A percentile compares a stretch with the other conserved stretches of the same genome.
Conservation (phyloP, 2,797 vertebrate genomes). For the Capromys pilorides region DNA sequence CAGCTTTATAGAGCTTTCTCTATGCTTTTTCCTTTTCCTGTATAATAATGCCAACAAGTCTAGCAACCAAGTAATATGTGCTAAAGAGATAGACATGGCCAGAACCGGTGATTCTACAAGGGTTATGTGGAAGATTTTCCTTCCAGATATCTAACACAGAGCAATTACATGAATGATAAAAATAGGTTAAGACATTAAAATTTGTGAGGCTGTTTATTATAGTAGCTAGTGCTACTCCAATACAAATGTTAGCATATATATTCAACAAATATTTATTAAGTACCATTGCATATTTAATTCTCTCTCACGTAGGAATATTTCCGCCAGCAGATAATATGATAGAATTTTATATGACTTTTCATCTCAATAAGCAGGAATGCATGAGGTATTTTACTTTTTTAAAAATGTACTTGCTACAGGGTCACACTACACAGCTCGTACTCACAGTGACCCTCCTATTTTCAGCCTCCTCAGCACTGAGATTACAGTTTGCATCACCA, state of each 20-base stretch:
- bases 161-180: not conserved
- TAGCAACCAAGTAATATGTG: not conserved
- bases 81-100: not conserved
- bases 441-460: too few relatives aligned
- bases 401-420: too few relatives aligned
- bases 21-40: not conserved
- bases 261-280: not conserved
- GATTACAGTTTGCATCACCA: too few relatives aligned
- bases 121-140: not conserved
- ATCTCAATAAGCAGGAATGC: not conserved
- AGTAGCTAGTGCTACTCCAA: not conserved
- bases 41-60: not conserved
- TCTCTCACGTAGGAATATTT: not conserved
- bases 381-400: not conserved
- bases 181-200: not conserved
- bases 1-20: not conserved
- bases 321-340: not conserved
- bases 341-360: not conserved
- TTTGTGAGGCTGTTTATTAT: not conserved
- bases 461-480: too few relatives aligned
- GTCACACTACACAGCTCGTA: too few relatives aligned
- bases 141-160: not conserved
- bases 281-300: not conserved
- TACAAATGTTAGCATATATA: not conserved
- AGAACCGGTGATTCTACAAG: not conserved